phyloP scores from a whole-genome alignment of 2,888 invertebrate genomes.

The Sesamia inferens region DNA sequence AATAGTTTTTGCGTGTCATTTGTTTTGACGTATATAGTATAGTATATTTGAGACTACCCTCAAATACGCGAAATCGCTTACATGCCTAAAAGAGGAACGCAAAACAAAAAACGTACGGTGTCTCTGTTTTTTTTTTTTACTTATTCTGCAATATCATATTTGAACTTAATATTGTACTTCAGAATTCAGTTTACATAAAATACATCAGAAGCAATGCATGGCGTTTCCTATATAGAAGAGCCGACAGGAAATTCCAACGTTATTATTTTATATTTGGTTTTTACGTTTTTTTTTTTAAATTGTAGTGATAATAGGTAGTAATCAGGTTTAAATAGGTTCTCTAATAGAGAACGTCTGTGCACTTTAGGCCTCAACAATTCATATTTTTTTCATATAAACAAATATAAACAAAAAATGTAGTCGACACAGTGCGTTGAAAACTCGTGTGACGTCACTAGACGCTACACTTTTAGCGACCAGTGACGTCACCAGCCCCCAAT shows the following conservation, averaged over 20 bases:
- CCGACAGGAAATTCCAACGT: neutral
- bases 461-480: no score
- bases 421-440: no score
- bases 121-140: neutral
- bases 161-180: neutral
- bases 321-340: no score
- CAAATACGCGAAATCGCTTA: neutral
- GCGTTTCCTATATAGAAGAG: neutral
- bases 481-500: no score
- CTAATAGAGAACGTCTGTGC: no score
- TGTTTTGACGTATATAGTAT: slow-evolving; percentile 1
- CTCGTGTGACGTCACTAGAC: no score
- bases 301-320: no score
- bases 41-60: neutral
- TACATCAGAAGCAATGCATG: neutral
- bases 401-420: no score
- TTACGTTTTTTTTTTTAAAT: no score
- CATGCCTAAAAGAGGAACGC: neutral
- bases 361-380: no score
- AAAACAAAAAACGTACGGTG: no score
- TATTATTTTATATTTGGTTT: neutral
- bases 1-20: slow-evolving; percentile 20
- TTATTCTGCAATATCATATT: neutral
- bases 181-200: neutral
- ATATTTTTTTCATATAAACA: no score